These are phyloP conservation scores for Hafferia zeledoni DNA, from an alignment of 2,797 vertebrate genomes.

Conservation along the genomic window DNA sequence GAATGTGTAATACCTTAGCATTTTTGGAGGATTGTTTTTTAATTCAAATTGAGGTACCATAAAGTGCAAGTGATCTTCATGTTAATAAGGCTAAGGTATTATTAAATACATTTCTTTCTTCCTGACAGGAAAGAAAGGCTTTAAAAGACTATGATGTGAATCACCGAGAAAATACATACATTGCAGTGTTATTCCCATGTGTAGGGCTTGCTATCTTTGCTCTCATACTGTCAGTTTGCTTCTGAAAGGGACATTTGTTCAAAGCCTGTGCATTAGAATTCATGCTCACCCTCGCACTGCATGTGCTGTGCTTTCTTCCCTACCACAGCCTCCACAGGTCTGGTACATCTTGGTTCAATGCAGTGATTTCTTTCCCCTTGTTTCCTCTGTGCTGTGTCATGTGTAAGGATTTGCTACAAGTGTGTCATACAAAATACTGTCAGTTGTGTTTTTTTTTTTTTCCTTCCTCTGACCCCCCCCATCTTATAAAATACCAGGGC, in stretches of 20 bases:
- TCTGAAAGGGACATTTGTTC: conserved; percentile 52
- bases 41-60: neutral
- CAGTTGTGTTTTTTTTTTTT: neutral
- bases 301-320: neutral
- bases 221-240: neutral
- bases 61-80: neutral
- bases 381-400: neutral
- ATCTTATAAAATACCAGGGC: neutral
- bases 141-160: neutral
- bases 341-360: neutral
- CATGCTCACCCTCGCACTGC: neutral
- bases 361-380: neutral
- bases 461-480: neutral
- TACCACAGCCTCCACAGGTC: neutral
- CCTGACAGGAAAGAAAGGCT: neutral
- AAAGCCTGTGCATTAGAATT: conserved; percentile 28
- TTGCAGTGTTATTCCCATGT: neutral
- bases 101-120: neutral
- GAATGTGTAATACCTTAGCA: conserved; percentile 30
- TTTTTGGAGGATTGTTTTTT: neutral
- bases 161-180: neutral
- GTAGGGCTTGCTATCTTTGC: neutral
- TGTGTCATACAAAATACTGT: neutral
- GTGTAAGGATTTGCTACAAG: neutral
- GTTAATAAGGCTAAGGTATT: neutral